Percentiles rank a stretch among this genome's conserved stretches.
These are phyloP conservation scores for Acrocephalus arundinaceus DNA, from an alignment of 2,113 vertebrate genomes.

Conservation along the genomic window DNA sequence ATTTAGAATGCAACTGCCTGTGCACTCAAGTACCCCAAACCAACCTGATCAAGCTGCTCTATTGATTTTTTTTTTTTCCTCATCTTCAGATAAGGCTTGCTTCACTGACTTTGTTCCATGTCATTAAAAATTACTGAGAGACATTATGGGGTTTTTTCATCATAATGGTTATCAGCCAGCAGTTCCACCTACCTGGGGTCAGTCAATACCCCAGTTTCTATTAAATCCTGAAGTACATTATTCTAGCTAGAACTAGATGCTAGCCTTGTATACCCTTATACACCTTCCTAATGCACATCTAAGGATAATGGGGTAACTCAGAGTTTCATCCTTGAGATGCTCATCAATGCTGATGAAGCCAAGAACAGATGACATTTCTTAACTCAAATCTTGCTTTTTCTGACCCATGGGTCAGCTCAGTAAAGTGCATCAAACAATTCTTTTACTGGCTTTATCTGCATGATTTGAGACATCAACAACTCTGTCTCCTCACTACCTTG, in stretches of 20 bases:
- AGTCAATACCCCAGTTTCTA: background rate
- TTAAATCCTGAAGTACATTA: background rate
- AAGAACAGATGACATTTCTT: background rate
- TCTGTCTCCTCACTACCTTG: background rate
- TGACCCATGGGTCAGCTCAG: background rate
- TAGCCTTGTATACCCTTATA: background rate
- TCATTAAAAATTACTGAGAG: background rate
- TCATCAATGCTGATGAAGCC: background rate
- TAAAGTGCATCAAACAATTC: background rate
- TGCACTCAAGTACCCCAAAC: background rate
- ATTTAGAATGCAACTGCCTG: background rate
- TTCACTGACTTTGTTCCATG: background rate
- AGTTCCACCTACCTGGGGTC: background rate
- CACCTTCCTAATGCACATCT: background rate
- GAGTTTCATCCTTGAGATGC: background rate
- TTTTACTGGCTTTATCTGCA: background rate
- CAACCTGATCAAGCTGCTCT: background rate
- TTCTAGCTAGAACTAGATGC: background rate
- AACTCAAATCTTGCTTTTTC: background rate
- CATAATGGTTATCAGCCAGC: background rate
- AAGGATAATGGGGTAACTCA: background rate
- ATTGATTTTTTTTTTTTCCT: background rate
- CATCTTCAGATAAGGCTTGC: background rate
- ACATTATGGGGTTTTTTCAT: background rate
- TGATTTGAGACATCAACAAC: background rate